Evolutionary conservation across 2,888 invertebrate genomes (phyloP).

Genomic region (Scaptomyza polygonia): DNA sequence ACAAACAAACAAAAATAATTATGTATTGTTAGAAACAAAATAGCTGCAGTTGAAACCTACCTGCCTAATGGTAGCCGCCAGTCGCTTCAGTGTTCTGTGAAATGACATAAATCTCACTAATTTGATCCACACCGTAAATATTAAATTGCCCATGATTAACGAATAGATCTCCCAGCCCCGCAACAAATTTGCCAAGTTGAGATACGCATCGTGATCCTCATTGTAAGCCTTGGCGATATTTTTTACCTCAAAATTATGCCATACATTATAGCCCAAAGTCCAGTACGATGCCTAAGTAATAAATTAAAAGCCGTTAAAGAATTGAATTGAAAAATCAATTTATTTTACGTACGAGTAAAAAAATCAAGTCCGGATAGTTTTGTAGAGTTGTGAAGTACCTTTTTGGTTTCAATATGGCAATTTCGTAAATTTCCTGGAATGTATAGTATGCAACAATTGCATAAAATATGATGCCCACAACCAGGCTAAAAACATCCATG

Average conservation of each 20-base stretch:
- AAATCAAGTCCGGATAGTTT: constrained; percentile 11
- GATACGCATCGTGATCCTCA: background rate
- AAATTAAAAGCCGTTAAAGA: too few species aligned
- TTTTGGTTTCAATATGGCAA: background rate
- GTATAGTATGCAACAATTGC: constrained; percentile 16
- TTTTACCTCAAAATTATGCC: constrained; percentile 8
- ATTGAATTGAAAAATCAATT: background rate
- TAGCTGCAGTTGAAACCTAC: constrained; percentile 16
- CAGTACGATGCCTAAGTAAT: constrained; percentile 18
- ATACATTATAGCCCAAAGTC: constrained; percentile 13
- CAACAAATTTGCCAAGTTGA: constrained; percentile 10
- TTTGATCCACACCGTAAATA: constrained; percentile 19
- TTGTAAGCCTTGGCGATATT: background rate
- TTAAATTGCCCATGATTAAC: background rate
- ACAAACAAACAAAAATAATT: too few species aligned
- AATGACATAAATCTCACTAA: constrained; percentile 23
- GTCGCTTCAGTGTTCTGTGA: constrained; percentile 16
- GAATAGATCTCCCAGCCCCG: constrained; percentile 12
- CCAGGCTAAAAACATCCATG: rapidly evolving
- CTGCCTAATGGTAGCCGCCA: background rate
- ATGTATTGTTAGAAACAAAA: too few species aligned
- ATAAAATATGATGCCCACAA: constrained; percentile 3
- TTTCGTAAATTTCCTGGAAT: constrained; percentile 18
- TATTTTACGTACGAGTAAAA: constrained; percentile 18
- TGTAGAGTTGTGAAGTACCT: background rate